Conservation (phyloP, 2,113 vertebrate species). For the Noturus placidus region DNA sequence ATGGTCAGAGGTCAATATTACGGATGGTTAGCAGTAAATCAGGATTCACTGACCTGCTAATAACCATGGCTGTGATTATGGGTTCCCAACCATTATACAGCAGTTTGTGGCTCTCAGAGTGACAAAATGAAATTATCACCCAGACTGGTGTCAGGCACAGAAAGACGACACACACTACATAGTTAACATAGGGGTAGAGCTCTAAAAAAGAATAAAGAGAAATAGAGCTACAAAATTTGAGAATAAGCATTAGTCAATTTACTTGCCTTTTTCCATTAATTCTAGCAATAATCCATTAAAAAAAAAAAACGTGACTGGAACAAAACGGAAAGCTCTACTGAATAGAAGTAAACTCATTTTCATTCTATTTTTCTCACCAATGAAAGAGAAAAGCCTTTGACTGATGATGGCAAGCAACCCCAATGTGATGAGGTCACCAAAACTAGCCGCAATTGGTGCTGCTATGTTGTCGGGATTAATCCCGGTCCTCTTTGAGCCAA, state of each 20-base stretch:
- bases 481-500: conserved; percentile 81
- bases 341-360: neutral
- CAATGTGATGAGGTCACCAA: conserved; percentile 91
- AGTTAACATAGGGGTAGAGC: conserved; percentile 73
- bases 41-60: conserved; percentile 84
- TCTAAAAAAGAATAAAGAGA: conserved; percentile 67
- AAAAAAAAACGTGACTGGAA: neutral
- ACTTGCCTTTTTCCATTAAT: neutral
- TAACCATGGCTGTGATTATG: conserved; percentile 86
- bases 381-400: conserved; percentile 80
- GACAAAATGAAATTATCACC: conserved; percentile 79
- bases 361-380: conserved; percentile 68
- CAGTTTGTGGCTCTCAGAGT: conserved; percentile 76
- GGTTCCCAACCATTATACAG: conserved; percentile 90
- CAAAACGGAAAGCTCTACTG: neutral
- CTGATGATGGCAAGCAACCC: conserved; percentile 83
- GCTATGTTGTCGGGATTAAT: conserved; percentile 96
- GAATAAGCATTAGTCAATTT: neutral
- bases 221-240: neutral
- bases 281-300: neutral
- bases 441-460: conserved; percentile 91
- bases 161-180: conserved; percentile 76
- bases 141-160: conserved; percentile 83
- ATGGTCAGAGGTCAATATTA: conserved; percentile 9
- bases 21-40: neutral